phyloP scores from a whole-genome alignment of 2,113 vertebrate species.

The Tachysurus fulvidraco region DNA sequence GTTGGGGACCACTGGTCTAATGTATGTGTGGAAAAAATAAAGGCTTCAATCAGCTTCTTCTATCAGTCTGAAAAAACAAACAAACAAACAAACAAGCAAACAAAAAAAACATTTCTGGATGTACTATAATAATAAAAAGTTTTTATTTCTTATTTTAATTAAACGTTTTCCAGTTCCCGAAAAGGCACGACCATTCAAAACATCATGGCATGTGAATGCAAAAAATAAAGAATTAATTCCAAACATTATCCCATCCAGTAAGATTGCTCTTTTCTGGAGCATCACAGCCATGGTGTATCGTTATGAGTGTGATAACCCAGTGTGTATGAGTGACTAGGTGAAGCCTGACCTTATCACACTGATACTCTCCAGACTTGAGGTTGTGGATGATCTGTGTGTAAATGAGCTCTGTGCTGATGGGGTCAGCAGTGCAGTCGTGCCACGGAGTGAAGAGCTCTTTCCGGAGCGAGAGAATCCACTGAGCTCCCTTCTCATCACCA shows the following conservation, averaged over 20 bases:
- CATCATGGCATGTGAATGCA: neutral
- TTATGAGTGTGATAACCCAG: neutral
- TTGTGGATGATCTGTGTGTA: constrained; percentile 85
- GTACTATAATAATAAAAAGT: too few relatives aligned
- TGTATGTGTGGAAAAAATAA: too few relatives aligned
- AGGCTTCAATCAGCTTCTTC: too few relatives aligned
- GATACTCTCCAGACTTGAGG: constrained; percentile 82
- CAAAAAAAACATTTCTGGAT: too few relatives aligned
- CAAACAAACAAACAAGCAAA: too few relatives aligned
- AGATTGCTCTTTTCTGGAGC: neutral
- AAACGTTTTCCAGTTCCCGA: neutral
- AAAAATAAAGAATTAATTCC: neutral
- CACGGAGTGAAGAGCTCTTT: constrained; percentile 93
- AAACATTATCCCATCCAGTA: neutral
- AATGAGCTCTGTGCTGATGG: constrained; percentile 85
- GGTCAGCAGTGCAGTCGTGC: constrained; percentile 81
- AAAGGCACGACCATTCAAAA: neutral
- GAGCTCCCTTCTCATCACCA: constrained; percentile 72
- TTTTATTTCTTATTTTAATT: neutral
- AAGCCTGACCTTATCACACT: constrained; percentile 82
- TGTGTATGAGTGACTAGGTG: neutral
- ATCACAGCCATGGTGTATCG: neutral
- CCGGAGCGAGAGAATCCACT: constrained; percentile 84
- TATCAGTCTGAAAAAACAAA: neutral
- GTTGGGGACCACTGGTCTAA: too few relatives aligned